Base-by-base conservation (phyloP, 2,113 vertebrate genomes). In the Serinus canaria region DNA sequence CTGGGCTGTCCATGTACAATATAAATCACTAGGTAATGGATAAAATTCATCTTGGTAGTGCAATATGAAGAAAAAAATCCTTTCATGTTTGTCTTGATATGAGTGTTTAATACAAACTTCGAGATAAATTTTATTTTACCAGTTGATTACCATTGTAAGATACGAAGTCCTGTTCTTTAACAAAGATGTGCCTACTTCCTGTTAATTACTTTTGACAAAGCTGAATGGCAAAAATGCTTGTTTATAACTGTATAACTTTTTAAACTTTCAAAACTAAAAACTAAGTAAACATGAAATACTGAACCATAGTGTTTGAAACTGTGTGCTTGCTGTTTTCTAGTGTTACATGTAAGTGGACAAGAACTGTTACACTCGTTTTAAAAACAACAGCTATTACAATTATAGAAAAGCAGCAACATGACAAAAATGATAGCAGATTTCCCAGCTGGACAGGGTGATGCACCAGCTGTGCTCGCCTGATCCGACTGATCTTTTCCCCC, bases 101-200 rank as follows among this genome's bases (percentile, higher is more conserved):
- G 49, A 92, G 70, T 91, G 89, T 97, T 96, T 92, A 95, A 72
- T 90, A 96, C 76, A 63, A 77, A 92, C 21, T 91, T 96, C 37
- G 60, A 97, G 95, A 87, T 80, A 83, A 95, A 94, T 39, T 90
- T 93, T 87, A 95, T 80, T 91, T 96, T 96, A 94, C 74, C 53
- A 67, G 75, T 83, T 96, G 91, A 87, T 95, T 95, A 95, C 53
- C 60, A 72, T 59, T 96, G 93, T 97, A 97, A 90, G 85, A 75
- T 69, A 96, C 4, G 6, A 89, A 94, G 73, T 94, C 92, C 83
- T 97, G 80, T 94, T 92, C 52, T 90, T 59, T 90, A 94, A 96
- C 58, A 79, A 95, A 92, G 69, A 97, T 93, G 96, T 98, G 96
- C 96, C 96, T 97, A 96, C 67, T 96, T 96, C 64, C 62, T 77